Conservation (phyloP, 2,888 invertebrate genomes). For the Strigamia maritima region DNA sequence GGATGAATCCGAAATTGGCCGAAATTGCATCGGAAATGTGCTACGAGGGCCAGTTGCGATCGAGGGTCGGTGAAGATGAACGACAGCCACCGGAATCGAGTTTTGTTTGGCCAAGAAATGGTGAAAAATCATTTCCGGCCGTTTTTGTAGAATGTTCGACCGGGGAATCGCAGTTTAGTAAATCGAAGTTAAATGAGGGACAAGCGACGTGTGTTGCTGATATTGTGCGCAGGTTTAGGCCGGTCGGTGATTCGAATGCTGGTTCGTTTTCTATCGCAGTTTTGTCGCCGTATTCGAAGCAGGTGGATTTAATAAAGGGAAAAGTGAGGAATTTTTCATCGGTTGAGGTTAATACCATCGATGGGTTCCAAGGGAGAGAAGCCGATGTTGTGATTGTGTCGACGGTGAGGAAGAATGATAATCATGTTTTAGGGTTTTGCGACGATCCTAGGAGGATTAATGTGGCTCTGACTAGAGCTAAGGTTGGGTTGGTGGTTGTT, state of each 20-base stretch:
- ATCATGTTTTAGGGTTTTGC: constrained; percentile 58
- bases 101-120: neutral
- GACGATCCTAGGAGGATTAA: constrained; percentile 58
- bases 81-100: neutral
- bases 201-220: neutral
- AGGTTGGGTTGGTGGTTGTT: constrained; percentile 49
- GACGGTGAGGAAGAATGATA: constrained; percentile 58
- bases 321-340: neutral
- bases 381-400: constrained; percentile 59
- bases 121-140: neutral
- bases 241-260: no score
- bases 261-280: no score
- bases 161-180: neutral
- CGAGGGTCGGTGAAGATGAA: neutral
- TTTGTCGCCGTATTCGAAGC: no score
- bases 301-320: no score
- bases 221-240: no score
- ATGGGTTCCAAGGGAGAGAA: constrained; percentile 59
- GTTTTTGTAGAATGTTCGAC: neutral
- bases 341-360: constrained; percentile 59
- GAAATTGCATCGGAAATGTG: neutral
- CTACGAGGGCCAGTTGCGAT: neutral
- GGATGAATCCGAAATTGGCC: neutral
- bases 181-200: neutral
- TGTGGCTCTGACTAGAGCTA: constrained; percentile 58